A percentile compares a stretch with the other conserved stretches of the same genome.
Evolutionary conservation across 2,113 vertebrate genomes (phyloP).

Genomic region (Chloroceryle aenea): DNA sequence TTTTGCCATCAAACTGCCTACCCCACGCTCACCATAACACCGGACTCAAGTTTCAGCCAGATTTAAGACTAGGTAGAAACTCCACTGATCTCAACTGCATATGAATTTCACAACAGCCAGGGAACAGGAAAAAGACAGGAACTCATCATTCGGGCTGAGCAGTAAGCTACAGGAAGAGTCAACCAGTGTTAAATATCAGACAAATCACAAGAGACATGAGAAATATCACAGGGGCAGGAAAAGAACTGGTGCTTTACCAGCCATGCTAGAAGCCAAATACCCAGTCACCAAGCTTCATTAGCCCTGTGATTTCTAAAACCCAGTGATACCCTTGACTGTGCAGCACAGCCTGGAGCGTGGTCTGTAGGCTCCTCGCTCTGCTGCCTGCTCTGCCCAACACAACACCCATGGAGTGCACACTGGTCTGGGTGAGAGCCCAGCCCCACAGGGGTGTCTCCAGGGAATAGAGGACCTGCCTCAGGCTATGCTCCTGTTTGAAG

Average conservation of each 20-base stretch:
- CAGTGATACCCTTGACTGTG: background rate
- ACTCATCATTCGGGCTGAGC: background rate
- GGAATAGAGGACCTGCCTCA: background rate
- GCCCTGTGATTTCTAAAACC: background rate
- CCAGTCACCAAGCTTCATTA: background rate
- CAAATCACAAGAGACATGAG: conserved; percentile 14
- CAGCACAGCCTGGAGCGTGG: background rate
- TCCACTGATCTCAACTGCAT: background rate
- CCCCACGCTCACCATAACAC: background rate
- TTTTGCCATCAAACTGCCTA: background rate
- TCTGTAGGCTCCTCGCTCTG: fast-evolving
- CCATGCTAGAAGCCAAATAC: background rate
- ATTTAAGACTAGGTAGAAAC: background rate
- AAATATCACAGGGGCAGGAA: background rate
- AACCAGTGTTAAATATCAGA: background rate
- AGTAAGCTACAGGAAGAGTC: background rate
- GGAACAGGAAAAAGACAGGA: background rate
- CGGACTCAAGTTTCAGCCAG: background rate
- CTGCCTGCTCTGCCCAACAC: background rate
- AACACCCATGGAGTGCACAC: background rate
- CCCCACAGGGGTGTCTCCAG: background rate
- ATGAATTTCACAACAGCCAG: background rate
- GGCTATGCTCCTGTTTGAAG: background rate
- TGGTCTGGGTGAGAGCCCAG: background rate
- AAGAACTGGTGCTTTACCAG: background rate